A percentile compares a stretch with the other conserved stretches of the same genome.
phyloP scores from a whole-genome alignment of 92 coral and sea anemone genomes.

The Galaxea fascicularis region DNA sequence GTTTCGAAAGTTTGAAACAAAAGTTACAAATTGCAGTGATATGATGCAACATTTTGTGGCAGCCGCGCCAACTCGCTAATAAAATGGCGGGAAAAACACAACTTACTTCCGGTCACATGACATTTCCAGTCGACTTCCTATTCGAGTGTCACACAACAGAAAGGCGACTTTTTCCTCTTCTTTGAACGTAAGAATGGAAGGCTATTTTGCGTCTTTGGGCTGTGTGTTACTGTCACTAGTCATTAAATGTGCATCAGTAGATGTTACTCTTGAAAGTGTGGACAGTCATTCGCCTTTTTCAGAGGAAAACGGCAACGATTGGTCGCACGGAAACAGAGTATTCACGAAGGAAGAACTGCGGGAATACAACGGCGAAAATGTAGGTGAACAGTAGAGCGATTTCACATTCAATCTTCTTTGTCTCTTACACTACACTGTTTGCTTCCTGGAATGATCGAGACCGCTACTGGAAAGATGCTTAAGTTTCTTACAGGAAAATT shows the following conservation, averaged over 20 bases:
- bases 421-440: background rate
- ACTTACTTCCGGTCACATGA: constrained; percentile 46
- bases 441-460: background rate
- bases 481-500: background rate
- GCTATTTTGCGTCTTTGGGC: background rate
- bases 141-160: constrained; percentile 6
- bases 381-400: constrained; percentile 19
- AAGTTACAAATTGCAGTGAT: too few species aligned
- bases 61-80: background rate
- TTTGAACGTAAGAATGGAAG: constrained; percentile 4
- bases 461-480: background rate
- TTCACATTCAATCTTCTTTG: too few species aligned
- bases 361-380: constrained; percentile 66
- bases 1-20: too few species aligned
- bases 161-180: background rate
- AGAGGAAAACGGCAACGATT: constrained; percentile 42
- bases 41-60: too few species aligned
- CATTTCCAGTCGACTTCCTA: background rate
- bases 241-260: constrained; percentile 20
- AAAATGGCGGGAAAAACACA: constrained; percentile 10
- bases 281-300: constrained; percentile 63
- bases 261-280: constrained; percentile 24
- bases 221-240: background rate
- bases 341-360: constrained; percentile 75
- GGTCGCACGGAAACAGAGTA: constrained; percentile 37